These are phyloP conservation scores for Ypsolopha scabrella DNA, from an alignment of 2,888 invertebrate genomes.

Conservation along the genomic window DNA sequence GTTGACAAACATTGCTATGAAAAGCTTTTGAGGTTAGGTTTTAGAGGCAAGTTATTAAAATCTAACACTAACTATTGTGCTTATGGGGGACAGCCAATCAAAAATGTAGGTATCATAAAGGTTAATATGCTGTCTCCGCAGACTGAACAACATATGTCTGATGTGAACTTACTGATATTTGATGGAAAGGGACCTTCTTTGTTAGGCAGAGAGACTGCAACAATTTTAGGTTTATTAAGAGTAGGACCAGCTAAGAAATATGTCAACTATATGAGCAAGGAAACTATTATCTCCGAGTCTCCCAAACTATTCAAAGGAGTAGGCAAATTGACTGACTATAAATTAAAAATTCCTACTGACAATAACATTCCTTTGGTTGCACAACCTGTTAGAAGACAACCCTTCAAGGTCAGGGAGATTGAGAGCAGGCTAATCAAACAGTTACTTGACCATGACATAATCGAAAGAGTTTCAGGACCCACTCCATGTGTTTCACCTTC, in stretches of 20 bases:
- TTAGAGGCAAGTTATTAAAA: not conserved
- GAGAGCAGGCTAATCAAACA: constrained; percentile 7
- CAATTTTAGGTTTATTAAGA: not conserved
- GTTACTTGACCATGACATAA: constrained; percentile 9
- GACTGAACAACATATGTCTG: not conserved
- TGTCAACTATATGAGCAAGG: not conserved
- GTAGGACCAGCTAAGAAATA: not conserved
- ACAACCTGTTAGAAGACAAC: constrained; percentile 7
- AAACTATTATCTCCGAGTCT: not conserved
- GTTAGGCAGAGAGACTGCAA: not conserved
- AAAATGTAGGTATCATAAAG: not conserved
- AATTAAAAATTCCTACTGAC: constrained; percentile 7
- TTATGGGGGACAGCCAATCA: not conserved
- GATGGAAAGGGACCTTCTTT: not conserved
- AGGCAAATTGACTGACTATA: constrained; percentile 7
- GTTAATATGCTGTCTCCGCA: not conserved
- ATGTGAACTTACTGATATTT: not conserved
- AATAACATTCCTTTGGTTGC: constrained; percentile 6
- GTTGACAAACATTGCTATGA: constrained; percentile 3
- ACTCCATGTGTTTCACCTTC: constrained; percentile 10
- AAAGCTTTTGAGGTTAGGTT: not conserved
- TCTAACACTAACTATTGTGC: not conserved
- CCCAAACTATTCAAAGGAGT: not conserved
- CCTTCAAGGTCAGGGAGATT: constrained; percentile 8
- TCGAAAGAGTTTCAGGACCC: constrained; percentile 9